Evolutionary conservation across 2,797 vertebrate species (phyloP).

Genomic region (Geotrypetes seraphini): DNA sequence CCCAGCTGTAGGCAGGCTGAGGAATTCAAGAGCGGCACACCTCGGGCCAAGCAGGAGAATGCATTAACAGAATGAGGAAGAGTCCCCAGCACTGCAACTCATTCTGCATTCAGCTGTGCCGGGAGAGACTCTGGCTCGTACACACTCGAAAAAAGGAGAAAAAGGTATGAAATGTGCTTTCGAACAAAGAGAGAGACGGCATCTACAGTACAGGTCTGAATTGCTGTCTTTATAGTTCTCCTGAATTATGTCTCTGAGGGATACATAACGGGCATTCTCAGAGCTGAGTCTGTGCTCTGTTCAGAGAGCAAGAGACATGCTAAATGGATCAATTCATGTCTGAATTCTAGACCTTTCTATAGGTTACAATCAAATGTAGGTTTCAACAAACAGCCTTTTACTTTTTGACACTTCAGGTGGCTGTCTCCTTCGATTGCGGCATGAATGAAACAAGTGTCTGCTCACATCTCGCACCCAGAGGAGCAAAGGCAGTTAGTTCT

Average conservation of each 20-base stretch:
- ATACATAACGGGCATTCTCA: constrained; percentile 18
- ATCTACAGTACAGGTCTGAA: constrained; percentile 7
- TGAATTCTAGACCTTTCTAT: constrained; percentile 2
- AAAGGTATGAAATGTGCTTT: no score
- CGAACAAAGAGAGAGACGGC: no score
- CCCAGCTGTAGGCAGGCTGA: constrained; percentile 28
- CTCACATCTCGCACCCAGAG: no score
- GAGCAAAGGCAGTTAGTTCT: no score
- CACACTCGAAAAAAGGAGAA: no score
- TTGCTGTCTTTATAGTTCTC: constrained; percentile 24
- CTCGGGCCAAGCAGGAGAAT: constrained; percentile 16
- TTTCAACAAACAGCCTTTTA: constrained; percentile 33
- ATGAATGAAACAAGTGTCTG: constrained; percentile 54
- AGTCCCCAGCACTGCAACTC: no score
- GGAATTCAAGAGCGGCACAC: constrained; percentile 31
- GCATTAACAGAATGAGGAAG: constrained; percentile 11
- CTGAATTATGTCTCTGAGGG: constrained; percentile 29
- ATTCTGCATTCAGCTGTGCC: accelerated
- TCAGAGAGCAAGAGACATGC: neutral
- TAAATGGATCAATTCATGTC: constrained; percentile 33
- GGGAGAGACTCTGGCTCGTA: no score
- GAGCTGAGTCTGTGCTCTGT: no score
- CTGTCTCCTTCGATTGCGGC: constrained; percentile 10
- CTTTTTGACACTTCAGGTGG: constrained; percentile 8
- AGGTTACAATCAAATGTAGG: constrained; percentile 4